Evolutionary conservation across 1,140 invertebrate species (phyloP), one percentile per base, ranked within the genome.

Genomic region (Drosophila bocqueti): DNA sequence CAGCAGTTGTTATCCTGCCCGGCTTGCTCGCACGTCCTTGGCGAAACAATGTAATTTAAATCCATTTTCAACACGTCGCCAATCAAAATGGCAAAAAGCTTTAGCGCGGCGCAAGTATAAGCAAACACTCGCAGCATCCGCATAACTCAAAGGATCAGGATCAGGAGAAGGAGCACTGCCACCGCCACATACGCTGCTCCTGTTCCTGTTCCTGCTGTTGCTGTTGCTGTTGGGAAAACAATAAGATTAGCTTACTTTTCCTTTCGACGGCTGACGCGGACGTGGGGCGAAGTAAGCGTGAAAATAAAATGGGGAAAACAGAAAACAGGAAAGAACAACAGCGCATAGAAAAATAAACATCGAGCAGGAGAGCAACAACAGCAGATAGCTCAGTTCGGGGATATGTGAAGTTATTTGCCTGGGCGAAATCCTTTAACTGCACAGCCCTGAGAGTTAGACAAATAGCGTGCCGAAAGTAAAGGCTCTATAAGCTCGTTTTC

Each of bases 191-290:
- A 79, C 77, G 82, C 65, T 74, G 52, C 46, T 65, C 8, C 54
- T 46, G 24, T 3, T 65, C 8, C 54, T 59, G 38, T n/a, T n/a
- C n/a, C 29, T 40, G 45, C 54, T 89, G 81, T 85, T 89, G 38
- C 29, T 40, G 45, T 18, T 68, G 69, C 54, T 89, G 81, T 85
- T 89, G 85, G 66, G 81, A 85, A 89, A 89, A 89, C 85, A 89
- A 89, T 89, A 90, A 89, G 85, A 89, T 89, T 89, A 89, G 85
- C 86, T 90, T 84, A 90, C 84, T 89, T 81, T 84, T 79, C 75
- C 60, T 67, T 73, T 78, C 63, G 43, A 58, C 55, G 73, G 38
- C 31, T 15, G 26, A 36, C 38, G 57, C 45, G n/a, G 79, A 36
- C 49, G 49, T 57, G 59, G 54, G 43, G 62, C 9, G 26, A 72